Base-by-base conservation (phyloP, 2,113 vertebrate species). In the Pagrus major region DNA sequence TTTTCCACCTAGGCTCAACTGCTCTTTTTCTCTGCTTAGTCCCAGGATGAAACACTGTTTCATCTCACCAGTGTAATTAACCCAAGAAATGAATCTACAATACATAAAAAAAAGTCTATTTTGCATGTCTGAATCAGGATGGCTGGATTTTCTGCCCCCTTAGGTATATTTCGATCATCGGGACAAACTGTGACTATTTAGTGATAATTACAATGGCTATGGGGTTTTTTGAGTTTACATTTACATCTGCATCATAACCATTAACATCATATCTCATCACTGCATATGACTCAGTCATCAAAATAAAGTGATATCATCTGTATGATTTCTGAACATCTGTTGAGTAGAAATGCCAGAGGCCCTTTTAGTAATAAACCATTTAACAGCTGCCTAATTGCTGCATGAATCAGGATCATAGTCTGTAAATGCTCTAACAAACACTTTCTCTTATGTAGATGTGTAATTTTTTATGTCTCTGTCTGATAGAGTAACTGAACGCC, bases 291-390 rank as follows among this genome's bases (percentile, higher is more conserved):
- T 72, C 46, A 51, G 39, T 74, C 74, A 78, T 85, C 29, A 80
- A 60, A 85, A 83, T 84, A 44, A 88, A 85, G 63, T 84, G 33
- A 86, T 78, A 47, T 82, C 61, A 79, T 88, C 81, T 85, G 66
- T 63, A 71, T 68, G 63, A 88, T 88, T 82, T 83, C 61, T 81
- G 76, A 86, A 85, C 86, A 88, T 90, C 81, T 93, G 92, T 75
- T 73, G 52, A 65, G 58, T 51, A 51, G 51, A 85, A 90, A 87
- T 61, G 67, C 76, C 80, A 78, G 78, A 86, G 84, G 76, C 78
- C 56, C n/a, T 76, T 80, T 70, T 71, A 77, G 71, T 80, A 81
- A 85, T 79, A 84, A 78, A 86, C 67, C 69, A 83, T 93, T 90
- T 78, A 90, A 89, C 82, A 88, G 81, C 77, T 88, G 85, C 61